A percentile compares a stretch with the other conserved stretches of the same genome.
Conservation (phyloP, 2,113 vertebrate genomes). For the Hylia prasina region DNA sequence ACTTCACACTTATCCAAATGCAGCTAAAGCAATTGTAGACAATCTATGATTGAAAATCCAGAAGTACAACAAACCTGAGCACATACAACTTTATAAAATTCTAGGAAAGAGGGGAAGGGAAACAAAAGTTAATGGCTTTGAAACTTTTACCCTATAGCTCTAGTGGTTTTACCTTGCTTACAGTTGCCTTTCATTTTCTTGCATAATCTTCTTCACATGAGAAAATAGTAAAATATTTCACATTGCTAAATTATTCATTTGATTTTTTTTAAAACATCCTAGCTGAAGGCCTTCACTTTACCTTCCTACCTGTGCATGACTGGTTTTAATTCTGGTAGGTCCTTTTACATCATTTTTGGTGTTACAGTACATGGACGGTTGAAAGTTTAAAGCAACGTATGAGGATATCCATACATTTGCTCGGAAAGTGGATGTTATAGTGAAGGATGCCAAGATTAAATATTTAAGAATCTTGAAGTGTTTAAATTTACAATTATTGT, state of each 20-base stretch:
- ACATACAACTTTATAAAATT: background rate
- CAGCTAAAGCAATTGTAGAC: background rate
- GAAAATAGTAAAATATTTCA: background rate
- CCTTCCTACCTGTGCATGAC: background rate
- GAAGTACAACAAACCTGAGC: background rate
- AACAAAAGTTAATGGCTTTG: background rate
- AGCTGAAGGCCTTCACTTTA: background rate
- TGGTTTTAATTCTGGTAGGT: background rate
- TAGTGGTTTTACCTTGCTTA: background rate
- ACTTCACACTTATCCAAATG: background rate
- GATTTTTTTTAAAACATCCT: background rate
- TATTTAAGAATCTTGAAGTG: background rate
- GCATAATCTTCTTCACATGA: background rate
- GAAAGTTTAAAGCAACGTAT: background rate
- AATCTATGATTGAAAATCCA: background rate
- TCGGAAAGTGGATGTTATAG: background rate
- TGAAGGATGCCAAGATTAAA: background rate
- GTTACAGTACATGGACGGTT: background rate
- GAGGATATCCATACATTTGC: background rate
- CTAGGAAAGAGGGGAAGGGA: background rate
- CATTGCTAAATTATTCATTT: background rate
- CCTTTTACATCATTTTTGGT: background rate
- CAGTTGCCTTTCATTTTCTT: background rate
- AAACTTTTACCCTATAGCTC: background rate
- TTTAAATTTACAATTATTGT: background rate